Base-by-base conservation (phyloP, 1,140 invertebrate genomes). In the Lineus longissimus region DNA sequence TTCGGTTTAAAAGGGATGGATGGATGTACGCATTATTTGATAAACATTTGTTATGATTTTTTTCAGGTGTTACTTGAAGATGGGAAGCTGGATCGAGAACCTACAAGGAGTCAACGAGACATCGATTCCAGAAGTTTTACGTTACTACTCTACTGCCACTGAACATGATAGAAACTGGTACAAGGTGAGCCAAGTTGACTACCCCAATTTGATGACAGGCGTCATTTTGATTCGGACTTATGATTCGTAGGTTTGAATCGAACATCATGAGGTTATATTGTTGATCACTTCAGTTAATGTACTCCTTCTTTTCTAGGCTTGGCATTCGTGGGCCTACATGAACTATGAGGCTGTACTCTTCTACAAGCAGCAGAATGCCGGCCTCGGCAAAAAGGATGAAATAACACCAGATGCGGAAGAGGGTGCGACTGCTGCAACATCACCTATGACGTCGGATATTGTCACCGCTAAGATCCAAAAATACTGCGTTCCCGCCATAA, bases 291-390 rank as follows among this genome's bases (percentile, higher is more conserved):
- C 33, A 4, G 33, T 36, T 36, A 36, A 36, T 15, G 6, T 23
- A 23, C 47, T 15, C 17, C 31, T 25, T 54, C 36, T 55, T 45
- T 95, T 94, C 73, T 93, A 98, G 86, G 96, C 96, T 0, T 99
- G 97, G 94, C 96, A 99, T 81, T 88, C 94, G 1, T 96, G 92
- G 86, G 97, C 97, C 0, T 96, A 95, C 70, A 96, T 95, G 86
- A 98, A 98, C 79, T 99, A 96, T 76, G 94, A 98, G 82, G 91
- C 95, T 0, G 93, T 98, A 15, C 76, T 95, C 0, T 94, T 92
- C 80, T 93, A 93, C 79, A 95, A 93, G 79, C 90, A 89, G 66
- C 85, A 86, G 72, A 70, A 70, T 59, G 25, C 47, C 11, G 64
- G 62, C 25, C 47, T 68, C 31, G 55, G 33, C 9, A 63, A 62